These are phyloP conservation scores for Astyanax mexicanus DNA, from an alignment of 2,797 vertebrate genomes.

Conservation along the genomic window DNA sequence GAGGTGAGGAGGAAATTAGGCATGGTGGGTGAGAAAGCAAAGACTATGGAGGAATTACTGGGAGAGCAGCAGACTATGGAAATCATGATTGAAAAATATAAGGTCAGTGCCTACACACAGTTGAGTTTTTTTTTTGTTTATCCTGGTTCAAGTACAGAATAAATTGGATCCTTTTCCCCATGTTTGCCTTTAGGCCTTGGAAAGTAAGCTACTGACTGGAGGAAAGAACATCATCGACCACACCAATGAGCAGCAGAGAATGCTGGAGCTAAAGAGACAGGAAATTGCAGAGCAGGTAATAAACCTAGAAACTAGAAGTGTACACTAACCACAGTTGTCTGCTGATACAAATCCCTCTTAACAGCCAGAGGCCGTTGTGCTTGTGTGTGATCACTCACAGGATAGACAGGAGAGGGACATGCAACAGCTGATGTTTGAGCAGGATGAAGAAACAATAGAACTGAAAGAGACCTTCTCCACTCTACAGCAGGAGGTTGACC, in stretches of 20 bases:
- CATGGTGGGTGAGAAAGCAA: slow-evolving; percentile 87
- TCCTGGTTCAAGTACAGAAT: neutral
- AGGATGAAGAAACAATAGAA: slow-evolving; percentile 94
- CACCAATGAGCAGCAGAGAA: slow-evolving; percentile 96
- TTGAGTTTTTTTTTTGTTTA: neutral
- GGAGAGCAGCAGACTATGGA: slow-evolving; percentile 92
- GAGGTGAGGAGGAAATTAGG: slow-evolving; percentile 85
- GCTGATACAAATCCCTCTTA: neutral
- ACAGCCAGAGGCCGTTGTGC: slow-evolving; percentile 5
- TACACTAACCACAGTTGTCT: neutral
- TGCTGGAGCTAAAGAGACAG: slow-evolving; percentile 91
- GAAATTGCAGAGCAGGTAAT: slow-evolving; percentile 93
- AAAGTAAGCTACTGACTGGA: slow-evolving; percentile 94
- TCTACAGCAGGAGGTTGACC: slow-evolving; percentile 96
- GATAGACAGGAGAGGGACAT: slow-evolving; percentile 92
- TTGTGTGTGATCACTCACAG: slow-evolving; percentile 66
- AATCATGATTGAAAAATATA: slow-evolving; percentile 93
- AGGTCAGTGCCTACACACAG: slow-evolving; percentile 76
- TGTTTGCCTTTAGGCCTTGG: slow-evolving; percentile 84
- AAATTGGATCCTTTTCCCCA: slow-evolving; percentile 7
- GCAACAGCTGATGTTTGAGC: slow-evolving; percentile 92
- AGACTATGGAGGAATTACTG: slow-evolving; percentile 87
- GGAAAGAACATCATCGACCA: slow-evolving; percentile 96
- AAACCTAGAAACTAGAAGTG: slow-evolving; percentile 8
- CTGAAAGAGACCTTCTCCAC: slow-evolving; percentile 92